A percentile compares a stretch with the other conserved stretches of the same genome.
These are phyloP conservation scores for Sabellastarte sp. DNA, from an alignment of 2,888 invertebrate genomes.

Conservation along the genomic window DNA sequence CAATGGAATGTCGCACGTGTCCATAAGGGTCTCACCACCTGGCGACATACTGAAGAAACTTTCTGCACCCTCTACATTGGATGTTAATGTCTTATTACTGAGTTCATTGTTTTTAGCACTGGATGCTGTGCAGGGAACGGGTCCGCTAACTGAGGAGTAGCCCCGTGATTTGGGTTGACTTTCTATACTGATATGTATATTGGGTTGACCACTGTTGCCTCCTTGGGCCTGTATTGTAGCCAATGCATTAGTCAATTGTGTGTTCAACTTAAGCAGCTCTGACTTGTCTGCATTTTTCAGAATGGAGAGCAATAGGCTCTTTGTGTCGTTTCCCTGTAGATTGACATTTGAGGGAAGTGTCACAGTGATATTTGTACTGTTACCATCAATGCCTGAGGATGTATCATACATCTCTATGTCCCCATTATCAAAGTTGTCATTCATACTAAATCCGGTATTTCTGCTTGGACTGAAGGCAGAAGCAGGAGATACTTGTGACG, in stretches of 20 bases:
- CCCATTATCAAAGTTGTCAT: not conserved
- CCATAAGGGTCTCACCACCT: no score
- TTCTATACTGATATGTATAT: no score
- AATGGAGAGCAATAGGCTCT: not conserved
- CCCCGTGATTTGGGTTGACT: no score
- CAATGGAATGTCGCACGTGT: no score
- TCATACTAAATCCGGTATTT: not conserved
- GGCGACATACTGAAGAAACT: no score
- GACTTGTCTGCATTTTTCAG: not conserved
- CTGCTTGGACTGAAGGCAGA: not conserved
- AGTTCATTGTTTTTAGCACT: no score
- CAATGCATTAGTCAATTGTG: not conserved
- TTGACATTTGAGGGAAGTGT: not conserved
- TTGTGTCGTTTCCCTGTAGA: not conserved
- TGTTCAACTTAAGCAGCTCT: not conserved
- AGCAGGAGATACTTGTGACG: no score
- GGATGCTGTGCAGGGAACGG: no score
- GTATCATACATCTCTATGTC: not conserved
- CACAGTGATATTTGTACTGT: not conserved
- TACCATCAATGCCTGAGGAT: not conserved
- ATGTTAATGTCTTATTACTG: no score
- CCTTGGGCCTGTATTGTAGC: not conserved
- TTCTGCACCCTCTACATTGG: no score
- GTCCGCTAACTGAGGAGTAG: no score
- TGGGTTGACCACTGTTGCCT: no score